phyloP scores from a whole-genome alignment of 2,888 invertebrate species.

The Patella caerulea region DNA sequence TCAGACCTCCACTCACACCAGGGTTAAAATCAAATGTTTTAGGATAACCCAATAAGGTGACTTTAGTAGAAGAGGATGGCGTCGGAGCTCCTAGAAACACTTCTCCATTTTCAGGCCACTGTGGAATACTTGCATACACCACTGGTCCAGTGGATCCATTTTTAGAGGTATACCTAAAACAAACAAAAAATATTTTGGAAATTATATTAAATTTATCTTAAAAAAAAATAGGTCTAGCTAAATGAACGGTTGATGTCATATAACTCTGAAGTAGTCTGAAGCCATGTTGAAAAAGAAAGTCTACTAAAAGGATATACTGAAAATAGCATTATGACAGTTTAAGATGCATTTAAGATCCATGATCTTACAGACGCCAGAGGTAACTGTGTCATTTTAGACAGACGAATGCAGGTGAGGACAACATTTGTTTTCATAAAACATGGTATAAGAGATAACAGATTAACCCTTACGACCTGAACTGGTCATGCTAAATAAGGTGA shows the following conservation, averaged over 20 bases:
- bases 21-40: constrained; percentile 30
- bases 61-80: constrained; percentile 58
- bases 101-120: constrained; percentile 79
- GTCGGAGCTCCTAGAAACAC: constrained; percentile 74
- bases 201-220: background rate
- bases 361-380: no score
- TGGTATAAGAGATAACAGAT: no score
- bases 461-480: no score
- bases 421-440: background rate
- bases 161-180: constrained; percentile 44
- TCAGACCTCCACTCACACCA: constrained; percentile 41
- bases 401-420: background rate
- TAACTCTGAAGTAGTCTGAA: no score
- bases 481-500: no score
- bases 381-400: background rate
- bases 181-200: background rate
- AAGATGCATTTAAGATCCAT: no score
- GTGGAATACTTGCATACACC: constrained; percentile 80
- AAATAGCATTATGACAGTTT: no score
- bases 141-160: constrained; percentile 22
- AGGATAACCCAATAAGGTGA: constrained; percentile 74
- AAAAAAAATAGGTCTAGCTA: background rate
- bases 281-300: no score
- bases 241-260: background rate
- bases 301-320: no score